Base-by-base conservation (phyloP, 1,140 invertebrate species). In the Thrips palmi region DNA sequence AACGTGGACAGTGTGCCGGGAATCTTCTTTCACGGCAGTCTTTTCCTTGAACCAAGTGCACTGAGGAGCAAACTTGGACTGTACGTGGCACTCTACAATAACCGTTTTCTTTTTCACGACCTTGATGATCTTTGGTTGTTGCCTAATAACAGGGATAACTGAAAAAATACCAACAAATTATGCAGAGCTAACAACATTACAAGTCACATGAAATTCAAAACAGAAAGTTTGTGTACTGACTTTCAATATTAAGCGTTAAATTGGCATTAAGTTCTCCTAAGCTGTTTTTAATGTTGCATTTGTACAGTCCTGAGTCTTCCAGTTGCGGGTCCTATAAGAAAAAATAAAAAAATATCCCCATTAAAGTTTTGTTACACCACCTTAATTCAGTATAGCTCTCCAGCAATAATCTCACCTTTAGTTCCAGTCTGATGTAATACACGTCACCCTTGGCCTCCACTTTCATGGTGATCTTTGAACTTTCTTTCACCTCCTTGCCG, bases 241-340 rank as follows among this genome's bases (percentile, higher is more conserved):
- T 91, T 77, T 94, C 87, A 62, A 97, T 89, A 62, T 97, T 97
- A 40, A 98, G 67, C 40, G 89, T 92, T 28, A 96, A 67, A 62
- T 96, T 96, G 24, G 89, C 87, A 59, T 93, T 94, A 30, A 92
- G 70, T 70, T 97, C 92, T 45, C 94, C 94, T 52, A 85, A 71
- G 45, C 75, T 67, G 60, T 97, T 97, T 59, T 93, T 96, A 42
- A 97, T 89, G 51, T 91, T 92, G 56, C 92, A 96, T 60, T 97
- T 97, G 64, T 97, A 99, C 22, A 94, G 67, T 25, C 94, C 94
- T 47, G 91, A 92, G 64, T 98, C 92, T 50, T 87, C 81, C 43
- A 85, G 71, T 48, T 80, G 80, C 40, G 92, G 91, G 64, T 94
- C 86, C 63, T 76, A 50, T 21, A 60, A 52, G 34, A 46, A 38